These are phyloP conservation scores for Scolopax rusticola DNA, from an alignment of 2,797 vertebrate genomes.

Conservation along the genomic window DNA sequence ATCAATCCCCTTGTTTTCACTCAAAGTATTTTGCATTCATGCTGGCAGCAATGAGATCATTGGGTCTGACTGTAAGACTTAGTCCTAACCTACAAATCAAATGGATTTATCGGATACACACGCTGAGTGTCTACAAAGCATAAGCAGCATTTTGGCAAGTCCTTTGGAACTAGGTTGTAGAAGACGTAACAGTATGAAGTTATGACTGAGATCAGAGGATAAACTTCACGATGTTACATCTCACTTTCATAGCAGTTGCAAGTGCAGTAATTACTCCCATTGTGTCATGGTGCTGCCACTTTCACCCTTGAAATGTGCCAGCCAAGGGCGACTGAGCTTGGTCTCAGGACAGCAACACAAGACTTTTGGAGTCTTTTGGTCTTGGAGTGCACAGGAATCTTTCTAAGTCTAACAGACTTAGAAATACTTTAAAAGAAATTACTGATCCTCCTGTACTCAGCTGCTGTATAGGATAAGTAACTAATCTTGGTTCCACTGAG, in stretches of 20 bases:
- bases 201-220: conserved; percentile 1
- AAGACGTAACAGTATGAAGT: not conserved
- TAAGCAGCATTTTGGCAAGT: conserved; percentile 49
- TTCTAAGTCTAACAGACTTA: not conserved
- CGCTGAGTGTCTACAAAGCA: not conserved
- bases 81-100: conserved; percentile 56
- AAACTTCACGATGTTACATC: not conserved
- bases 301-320: not conserved
- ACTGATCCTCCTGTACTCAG: not conserved
- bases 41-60: conserved; percentile 59
- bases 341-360: not conserved
- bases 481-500: not conserved
- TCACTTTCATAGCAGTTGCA: not conserved
- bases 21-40: conserved; percentile 51
- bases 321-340: not conserved
- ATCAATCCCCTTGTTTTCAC: conserved; percentile 41
- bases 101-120: conserved; percentile 25
- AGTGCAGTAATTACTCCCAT: not conserved
- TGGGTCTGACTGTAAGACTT: conserved; percentile 38
- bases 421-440: not conserved
- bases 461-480: not conserved
- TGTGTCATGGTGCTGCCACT: not conserved
- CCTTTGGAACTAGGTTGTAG: not conserved
- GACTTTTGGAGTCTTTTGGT: not conserved
- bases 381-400: not conserved